phyloP scores from a whole-genome alignment of 2,797 vertebrate genomes.

The Pempheris klunzingeri region DNA sequence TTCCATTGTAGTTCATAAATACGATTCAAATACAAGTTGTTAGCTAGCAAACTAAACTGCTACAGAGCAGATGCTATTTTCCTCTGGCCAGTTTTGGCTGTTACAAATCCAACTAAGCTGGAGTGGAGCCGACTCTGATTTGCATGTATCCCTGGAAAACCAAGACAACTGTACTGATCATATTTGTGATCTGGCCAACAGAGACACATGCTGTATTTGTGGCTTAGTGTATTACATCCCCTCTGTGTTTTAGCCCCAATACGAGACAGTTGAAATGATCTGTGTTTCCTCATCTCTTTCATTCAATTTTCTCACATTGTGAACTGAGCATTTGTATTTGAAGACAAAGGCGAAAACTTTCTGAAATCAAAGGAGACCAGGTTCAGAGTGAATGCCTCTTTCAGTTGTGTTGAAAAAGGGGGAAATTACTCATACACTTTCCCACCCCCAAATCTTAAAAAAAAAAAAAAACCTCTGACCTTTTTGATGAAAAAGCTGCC shows the following conservation, averaged over 20 bases:
- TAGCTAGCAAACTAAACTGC: neutral
- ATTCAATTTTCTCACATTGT: constrained; percentile 23
- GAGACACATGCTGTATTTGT: neutral
- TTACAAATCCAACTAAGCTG: neutral
- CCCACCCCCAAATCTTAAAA: neutral
- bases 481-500: constrained; percentile 39
- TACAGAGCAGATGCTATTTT: neutral
- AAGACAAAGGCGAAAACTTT: constrained; percentile 32
- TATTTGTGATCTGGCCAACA: neutral
- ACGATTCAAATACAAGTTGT: neutral
- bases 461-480: constrained; percentile 35
- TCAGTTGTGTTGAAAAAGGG: constrained; percentile 30
- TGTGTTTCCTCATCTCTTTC: constrained; percentile 29
- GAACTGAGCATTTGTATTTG: constrained; percentile 29
- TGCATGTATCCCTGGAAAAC: neutral
- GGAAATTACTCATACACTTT: constrained; percentile 10
- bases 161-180: neutral
- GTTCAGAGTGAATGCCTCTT: constrained; percentile 15
- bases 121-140: neutral
- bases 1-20: neutral
- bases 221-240: neutral
- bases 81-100: neutral
- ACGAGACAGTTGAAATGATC: neutral
- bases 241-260: neutral
- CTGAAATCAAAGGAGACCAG: constrained; percentile 36